phyloP scores from a whole-genome alignment of 2,888 invertebrate species.

The Apoda limacodes region DNA sequence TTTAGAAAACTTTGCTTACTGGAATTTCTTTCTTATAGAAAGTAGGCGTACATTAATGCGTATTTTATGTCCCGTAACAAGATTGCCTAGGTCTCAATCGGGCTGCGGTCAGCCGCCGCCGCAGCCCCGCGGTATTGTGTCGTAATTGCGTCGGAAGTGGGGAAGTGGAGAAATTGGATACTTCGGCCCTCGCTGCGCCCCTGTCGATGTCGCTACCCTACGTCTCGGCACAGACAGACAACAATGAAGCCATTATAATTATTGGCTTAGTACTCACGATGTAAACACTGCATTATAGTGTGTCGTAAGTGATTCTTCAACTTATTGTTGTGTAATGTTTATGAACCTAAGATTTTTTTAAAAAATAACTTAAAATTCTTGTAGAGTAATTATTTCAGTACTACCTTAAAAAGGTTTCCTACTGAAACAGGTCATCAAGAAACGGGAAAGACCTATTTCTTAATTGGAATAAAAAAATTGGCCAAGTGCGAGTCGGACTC shows the following conservation, averaged over 20 bases:
- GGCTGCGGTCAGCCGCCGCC: conserved; percentile 48
- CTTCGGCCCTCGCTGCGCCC: conserved; percentile 47
- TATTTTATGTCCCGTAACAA: conserved; percentile 58
- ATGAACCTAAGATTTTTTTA: too few species aligned
- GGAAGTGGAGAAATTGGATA: conserved; percentile 61
- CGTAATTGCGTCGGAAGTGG: conserved; percentile 63
- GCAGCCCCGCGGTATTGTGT: conserved; percentile 46
- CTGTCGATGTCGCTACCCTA: conserved; percentile 27
- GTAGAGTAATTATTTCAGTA: too few species aligned
- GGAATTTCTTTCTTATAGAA: too few species aligned
- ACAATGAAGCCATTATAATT: conserved; percentile 56
- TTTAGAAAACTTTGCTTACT: too few species aligned
- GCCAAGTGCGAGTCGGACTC: too few species aligned
- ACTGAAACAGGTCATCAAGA: too few species aligned
- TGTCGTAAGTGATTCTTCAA: too few species aligned
- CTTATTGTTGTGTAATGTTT: too few species aligned
- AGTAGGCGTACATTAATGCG: conserved; percentile 45
- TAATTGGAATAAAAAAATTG: too few species aligned
- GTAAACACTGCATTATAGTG: conserved; percentile 1
- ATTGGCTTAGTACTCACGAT: conserved; percentile 18
- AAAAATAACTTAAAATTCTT: too few species aligned
- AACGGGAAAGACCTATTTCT: too few species aligned
- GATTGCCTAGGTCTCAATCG: conserved; percentile 51
- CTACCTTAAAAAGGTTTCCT: too few species aligned
- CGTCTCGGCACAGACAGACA: conserved; percentile 27